These are phyloP conservation scores for Dromococcyx pavoninus DNA, from an alignment of 2,797 vertebrate species.

Conservation along the genomic window DNA sequence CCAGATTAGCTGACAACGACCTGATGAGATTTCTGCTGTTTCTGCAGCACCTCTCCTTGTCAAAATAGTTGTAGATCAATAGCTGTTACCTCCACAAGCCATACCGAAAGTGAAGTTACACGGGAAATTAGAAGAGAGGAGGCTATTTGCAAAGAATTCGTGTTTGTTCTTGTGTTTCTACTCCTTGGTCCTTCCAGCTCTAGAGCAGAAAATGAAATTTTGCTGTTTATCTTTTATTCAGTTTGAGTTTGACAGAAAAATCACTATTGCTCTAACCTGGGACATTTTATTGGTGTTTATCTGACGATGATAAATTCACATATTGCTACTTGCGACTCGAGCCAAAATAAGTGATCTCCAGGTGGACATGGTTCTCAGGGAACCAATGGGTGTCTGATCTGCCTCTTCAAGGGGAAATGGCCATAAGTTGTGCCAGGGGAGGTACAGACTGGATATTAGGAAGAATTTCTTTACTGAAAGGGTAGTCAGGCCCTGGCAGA, in stretches of 20 bases:
- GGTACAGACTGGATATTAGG: too few relatives aligned
- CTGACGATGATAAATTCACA: conserved; percentile 20
- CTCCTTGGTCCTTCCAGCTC: background rate
- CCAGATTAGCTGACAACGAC: conserved; percentile 61
- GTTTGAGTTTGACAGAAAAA: conserved; percentile 21
- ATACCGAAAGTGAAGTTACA: background rate
- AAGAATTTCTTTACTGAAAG: too few relatives aligned
- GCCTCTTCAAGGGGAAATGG: background rate
- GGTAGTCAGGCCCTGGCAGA: too few relatives aligned
- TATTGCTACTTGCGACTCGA: background rate
- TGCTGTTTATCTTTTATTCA: conserved; percentile 17
- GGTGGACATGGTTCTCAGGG: background rate
- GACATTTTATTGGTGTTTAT: conserved; percentile 41
- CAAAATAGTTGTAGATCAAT: conserved; percentile 61
- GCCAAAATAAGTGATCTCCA: conserved; percentile 8
- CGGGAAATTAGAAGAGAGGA: conserved; percentile 45
- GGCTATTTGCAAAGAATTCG: conserved; percentile 23
- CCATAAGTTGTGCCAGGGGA: too few relatives aligned
- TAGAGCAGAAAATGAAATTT: conserved; percentile 19
- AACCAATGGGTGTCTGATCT: background rate
- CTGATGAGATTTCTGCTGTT: conserved; percentile 63
- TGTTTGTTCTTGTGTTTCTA: background rate
- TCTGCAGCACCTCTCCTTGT: conserved; percentile 40
- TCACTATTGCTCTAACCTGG: background rate
- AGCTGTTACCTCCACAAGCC: conserved; percentile 36